These are phyloP conservation scores for Dermatophagoides farinae DNA, from an alignment of 1,140 invertebrate genomes.

Conservation along the genomic window DNA sequence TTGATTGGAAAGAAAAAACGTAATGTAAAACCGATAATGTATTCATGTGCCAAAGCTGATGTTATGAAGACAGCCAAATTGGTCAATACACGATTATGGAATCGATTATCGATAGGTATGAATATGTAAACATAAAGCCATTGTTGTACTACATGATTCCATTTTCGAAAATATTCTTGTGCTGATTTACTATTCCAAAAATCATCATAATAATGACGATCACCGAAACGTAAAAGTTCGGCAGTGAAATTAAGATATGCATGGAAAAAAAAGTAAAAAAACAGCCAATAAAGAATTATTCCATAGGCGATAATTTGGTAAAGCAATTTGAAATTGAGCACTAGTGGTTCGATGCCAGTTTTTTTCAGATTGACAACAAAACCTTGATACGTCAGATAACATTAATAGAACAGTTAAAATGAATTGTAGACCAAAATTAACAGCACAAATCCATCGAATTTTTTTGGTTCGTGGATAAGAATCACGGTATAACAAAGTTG, in stretches of 20 bases:
- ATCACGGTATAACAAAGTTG: slow-evolving; percentile 20
- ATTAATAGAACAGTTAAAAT: slow-evolving; percentile 50
- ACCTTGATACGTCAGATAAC: slow-evolving; percentile 53
- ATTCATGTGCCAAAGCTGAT: slow-evolving; percentile 31
- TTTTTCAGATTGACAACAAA: slow-evolving; percentile 44
- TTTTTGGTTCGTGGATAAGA: slow-evolving; percentile 35
- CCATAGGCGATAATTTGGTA: slow-evolving; percentile 49
- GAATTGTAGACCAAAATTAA: slow-evolving; percentile 48
- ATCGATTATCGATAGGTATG: slow-evolving; percentile 24
- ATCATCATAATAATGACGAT: slow-evolving; percentile 64
- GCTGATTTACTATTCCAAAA: slow-evolving; percentile 83
- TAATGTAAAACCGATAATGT: slow-evolving; percentile 27
- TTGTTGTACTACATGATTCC: slow-evolving; percentile 84
- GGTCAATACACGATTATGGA: slow-evolving; percentile 14
- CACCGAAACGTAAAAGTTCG: slow-evolving; percentile 63
- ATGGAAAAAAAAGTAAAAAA: slow-evolving; percentile 66
- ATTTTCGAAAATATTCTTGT: slow-evolving; percentile 60
- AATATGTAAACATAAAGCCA: slow-evolving; percentile 86
- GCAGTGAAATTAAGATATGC: slow-evolving; percentile 70
- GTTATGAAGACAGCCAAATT: slow-evolving; percentile 27
- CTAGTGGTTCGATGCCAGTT: slow-evolving; percentile 42
- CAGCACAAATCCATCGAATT: slow-evolving; percentile 50
- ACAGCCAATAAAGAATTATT: slow-evolving; percentile 45
- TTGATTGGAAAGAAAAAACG: slow-evolving; percentile 31
- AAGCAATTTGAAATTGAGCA: slow-evolving; percentile 29